Base-by-base conservation (phyloP, 1,140 invertebrate genomes). In the Drosophila guanche region DNA sequence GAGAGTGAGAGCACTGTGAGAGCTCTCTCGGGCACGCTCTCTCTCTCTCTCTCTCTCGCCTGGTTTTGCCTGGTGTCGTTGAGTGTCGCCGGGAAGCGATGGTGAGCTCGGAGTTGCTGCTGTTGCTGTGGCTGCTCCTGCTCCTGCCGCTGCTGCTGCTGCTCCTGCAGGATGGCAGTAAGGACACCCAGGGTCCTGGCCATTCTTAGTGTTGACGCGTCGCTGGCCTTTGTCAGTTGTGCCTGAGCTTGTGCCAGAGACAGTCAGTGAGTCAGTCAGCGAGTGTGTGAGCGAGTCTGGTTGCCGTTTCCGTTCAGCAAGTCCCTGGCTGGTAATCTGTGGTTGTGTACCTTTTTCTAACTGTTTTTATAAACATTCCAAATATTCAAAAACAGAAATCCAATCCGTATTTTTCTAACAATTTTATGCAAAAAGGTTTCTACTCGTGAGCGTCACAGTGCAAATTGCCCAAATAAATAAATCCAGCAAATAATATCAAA, bases 341-440 rank as follows among this genome's bases (percentile, higher is more conserved):
- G 80, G 80, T 85, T 85, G 81, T 86, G 81, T 62, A 76, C 72
- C 66, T 68, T 79, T 85, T 81, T 67, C 72, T 85, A 86, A 59
- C 54, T 56, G 61, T 67, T 76, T 85, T 84, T 62, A 54, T 58
- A 65, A 66, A 55, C 33, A 65, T 43, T 29, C 33, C 29, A 59
- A 12, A 40, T 66, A 46, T 42, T 33, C 29, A 46, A 56, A 14
- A 25, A 16, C 3, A 22, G 37, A 43, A 53, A 41, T 37, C 33
- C 29, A 7, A 22, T 8, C 5, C 37, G 52, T 52, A 85, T 68
- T 85, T 84, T 84, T 76, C 33, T 63, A 80, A 53, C 53, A 37
- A 61, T 46, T 85, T 83, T 50, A 37, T 50, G 61, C 72, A 48
- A 66, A 79, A 63, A 67, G 78, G 68, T 81, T 81, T 77, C 78